These are phyloP conservation scores for Zaprionus kolodkinae DNA, from an alignment of 1,140 invertebrate species.

Conservation along the genomic window DNA sequence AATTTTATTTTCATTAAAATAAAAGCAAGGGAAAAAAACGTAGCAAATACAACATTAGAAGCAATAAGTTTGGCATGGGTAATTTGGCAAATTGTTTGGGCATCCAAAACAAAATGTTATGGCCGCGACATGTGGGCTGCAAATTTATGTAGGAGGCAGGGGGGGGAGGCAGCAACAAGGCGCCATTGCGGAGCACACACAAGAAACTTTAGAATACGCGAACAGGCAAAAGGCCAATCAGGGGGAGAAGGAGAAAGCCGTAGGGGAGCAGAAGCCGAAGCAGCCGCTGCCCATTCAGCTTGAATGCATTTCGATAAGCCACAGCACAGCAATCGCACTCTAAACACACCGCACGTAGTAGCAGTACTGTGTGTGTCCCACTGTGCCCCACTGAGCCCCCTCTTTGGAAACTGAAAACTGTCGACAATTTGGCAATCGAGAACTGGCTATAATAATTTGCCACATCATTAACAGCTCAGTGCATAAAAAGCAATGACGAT, in stretches of 20 bases:
- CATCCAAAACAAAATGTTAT: slow-evolving; percentile 61
- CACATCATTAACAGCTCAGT: slow-evolving; percentile 78
- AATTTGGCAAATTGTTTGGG: slow-evolving; percentile 73
- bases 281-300: slow-evolving; percentile 68
- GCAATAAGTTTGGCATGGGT: slow-evolving; percentile 51
- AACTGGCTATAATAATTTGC: slow-evolving; percentile 80
- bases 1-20: slow-evolving; percentile 56
- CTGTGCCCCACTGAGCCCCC: no score
- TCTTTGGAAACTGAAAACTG: slow-evolving; percentile 15
- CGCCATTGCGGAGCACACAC: no score
- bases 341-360: not conserved
- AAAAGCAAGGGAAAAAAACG: slow-evolving; percentile 42
- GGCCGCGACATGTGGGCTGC: slow-evolving; percentile 60
- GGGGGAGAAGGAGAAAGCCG: slow-evolving; percentile 10
- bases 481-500: slow-evolving; percentile 45
- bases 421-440: slow-evolving; percentile 58
- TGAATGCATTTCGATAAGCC: slow-evolving; percentile 71
- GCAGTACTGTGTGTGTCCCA: not conserved
- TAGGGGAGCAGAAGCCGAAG: not conserved
- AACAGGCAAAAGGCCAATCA: slow-evolving; percentile 53
- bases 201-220: slow-evolving; percentile 22
- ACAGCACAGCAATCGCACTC: slow-evolving; percentile 15
- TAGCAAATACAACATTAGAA: slow-evolving; percentile 16
- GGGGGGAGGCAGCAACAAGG: not conserved
- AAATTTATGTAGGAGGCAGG: slow-evolving; percentile 54